Conservation (phyloP, 2,888 invertebrate genomes). For the Clepsis dumicolana region DNA sequence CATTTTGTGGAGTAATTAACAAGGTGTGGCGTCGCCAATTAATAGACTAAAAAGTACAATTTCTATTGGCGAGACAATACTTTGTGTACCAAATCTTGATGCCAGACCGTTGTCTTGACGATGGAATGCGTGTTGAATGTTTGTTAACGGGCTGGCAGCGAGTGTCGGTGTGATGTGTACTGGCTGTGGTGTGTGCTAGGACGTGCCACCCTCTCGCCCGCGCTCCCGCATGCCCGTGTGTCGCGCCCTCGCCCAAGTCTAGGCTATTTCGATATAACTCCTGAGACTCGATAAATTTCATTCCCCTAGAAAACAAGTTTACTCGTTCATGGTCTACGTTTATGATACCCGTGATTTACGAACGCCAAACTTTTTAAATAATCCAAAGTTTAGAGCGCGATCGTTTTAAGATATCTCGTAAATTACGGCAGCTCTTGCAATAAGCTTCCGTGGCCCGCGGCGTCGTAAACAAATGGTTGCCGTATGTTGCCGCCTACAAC, state of each 20-base stretch:
- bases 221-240: slow-evolving; percentile 38
- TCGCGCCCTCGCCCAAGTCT: slow-evolving; percentile 36
- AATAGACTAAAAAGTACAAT: not conserved
- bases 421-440: slow-evolving; percentile 36
- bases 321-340: slow-evolving; percentile 47
- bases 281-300: slow-evolving; percentile 38
- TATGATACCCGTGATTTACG: slow-evolving; percentile 57
- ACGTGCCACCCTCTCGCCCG: slow-evolving; percentile 39
- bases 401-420: slow-evolving; percentile 38
- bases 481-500: not conserved
- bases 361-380: slow-evolving; percentile 50
- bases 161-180: slow-evolving; percentile 28
- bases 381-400: slow-evolving; percentile 29
- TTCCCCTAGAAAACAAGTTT: slow-evolving; percentile 39
- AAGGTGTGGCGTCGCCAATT: not conserved
- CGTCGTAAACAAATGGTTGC: slow-evolving; percentile 21
- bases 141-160: slow-evolving; percentile 5
- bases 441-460: slow-evolving; percentile 23
- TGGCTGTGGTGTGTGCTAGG: slow-evolving; percentile 31
- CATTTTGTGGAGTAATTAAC: not conserved
- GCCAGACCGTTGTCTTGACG: slow-evolving; percentile 8
- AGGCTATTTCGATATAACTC: slow-evolving; percentile 38
- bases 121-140: not conserved
- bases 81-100: slow-evolving; percentile 7
- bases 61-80: not conserved